Conservation (phyloP, 1,140 invertebrate species). For the Campoletis sonorensis region DNA sequence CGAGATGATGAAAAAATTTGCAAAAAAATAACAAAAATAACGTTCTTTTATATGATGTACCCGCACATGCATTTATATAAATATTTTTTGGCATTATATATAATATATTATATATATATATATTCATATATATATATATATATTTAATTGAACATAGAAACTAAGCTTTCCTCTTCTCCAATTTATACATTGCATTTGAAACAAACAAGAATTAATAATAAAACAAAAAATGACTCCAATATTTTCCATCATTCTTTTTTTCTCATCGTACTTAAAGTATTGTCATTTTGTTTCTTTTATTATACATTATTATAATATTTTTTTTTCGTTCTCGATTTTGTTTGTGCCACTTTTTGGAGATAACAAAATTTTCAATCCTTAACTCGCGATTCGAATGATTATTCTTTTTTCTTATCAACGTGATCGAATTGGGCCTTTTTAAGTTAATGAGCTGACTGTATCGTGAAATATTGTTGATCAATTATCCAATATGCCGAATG, state of each 20-base stretch:
- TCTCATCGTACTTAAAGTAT: conserved; percentile 9
- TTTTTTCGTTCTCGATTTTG: neutral
- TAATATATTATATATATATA: too few species aligned
- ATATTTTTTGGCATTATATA: conserved; percentile 56
- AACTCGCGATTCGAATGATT: neutral
- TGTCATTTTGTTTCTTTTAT: neutral
- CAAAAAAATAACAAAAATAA: neutral
- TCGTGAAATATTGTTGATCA: too few species aligned
- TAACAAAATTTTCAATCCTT: neutral
- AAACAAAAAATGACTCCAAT: neutral
- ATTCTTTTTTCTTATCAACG: neutral
- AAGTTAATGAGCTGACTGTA: too few species aligned
- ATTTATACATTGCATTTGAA: conserved; percentile 44
- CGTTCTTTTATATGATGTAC: conserved; percentile 43
- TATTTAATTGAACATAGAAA: conserved; percentile 57
- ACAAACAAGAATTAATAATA: conserved; percentile 15
- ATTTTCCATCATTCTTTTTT: conserved; percentile 6
- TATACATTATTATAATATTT: too few species aligned
- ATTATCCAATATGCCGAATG: neutral
- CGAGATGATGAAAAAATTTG: neutral
- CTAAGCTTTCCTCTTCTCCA: conserved; percentile 55
- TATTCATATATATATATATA: conserved; percentile 43
- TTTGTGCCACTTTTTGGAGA: neutral
- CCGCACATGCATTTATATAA: conserved; percentile 48
- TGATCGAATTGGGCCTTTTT: neutral